Base-by-base conservation (phyloP, 2,113 vertebrate genomes). In the Hoplias malabaricus region DNA sequence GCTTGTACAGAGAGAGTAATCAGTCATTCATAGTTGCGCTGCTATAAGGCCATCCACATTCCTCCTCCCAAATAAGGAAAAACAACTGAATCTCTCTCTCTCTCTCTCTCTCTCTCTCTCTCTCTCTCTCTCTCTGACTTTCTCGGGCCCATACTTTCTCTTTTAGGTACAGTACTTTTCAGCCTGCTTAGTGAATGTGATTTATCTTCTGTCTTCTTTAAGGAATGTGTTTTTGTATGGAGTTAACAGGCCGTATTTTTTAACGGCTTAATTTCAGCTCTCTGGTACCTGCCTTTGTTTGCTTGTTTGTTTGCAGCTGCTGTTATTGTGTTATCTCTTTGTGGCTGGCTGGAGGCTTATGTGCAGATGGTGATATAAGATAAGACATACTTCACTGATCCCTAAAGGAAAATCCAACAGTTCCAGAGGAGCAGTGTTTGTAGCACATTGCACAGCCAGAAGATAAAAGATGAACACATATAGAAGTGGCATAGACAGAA, bases 21-120 rank as follows among this genome's bases (percentile, higher is more conserved):
- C 86, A 84, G 83, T 90, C 88, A 88, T 86, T 91, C 86, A 90
- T 86, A 77, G 85, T 86, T 79, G 81, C 80, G 75, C 65, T 70
- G 57, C 54, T 73, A 61, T 69, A 50, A 53, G 75, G 61, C 80
- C 81, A 76, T 82, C 61, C 79, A 83, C 88, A 92, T 92, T 90
- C 92, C 89, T 90, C 70, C 82, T 85, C 84, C 88, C 92, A 89
- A 91, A 92, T 92, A 92, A 87, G 90, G 92, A 86, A 91, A 88
- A 88, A 90, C 83, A 78, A 82, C 84, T 86, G 84, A 83, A 87
- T 84, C 33, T 46, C 27, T 25, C 53, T 75, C 74, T 33, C 69
- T 67, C 62, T 54, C 63, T 48, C 36, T 46, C 65, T 48, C 61
- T 29, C 73, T 42, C 78, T 81, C 79, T 83, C 81, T 72, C 48